Conservation (phyloP, 2,888 invertebrate species). For the Drosophila trichaetosa region DNA sequence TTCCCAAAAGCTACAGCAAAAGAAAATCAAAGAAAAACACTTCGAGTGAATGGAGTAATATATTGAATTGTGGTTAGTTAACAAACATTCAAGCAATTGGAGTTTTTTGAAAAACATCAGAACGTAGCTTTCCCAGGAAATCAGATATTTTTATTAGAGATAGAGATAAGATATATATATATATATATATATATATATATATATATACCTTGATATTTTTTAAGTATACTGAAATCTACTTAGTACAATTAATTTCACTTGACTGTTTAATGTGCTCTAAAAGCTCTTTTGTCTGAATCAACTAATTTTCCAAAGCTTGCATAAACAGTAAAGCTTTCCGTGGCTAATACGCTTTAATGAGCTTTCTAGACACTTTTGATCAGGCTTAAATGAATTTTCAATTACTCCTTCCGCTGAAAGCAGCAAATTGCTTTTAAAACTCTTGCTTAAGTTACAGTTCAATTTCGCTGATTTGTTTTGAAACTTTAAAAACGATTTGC, state of each 20-base stretch:
- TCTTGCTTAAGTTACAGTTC: background rate
- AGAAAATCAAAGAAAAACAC: background rate
- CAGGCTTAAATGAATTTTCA: background rate
- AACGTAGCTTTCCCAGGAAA: background rate
- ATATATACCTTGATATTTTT: background rate
- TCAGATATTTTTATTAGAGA: background rate
- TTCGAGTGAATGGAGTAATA: background rate
- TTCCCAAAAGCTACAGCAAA: background rate
- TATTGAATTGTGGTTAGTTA: background rate
- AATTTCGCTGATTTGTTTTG: slow-evolving; percentile 9
- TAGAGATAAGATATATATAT: no score
- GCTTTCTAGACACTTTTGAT: background rate
- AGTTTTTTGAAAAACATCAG: background rate
- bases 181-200: no score
- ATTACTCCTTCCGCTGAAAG: background rate
- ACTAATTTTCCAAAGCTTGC: background rate
- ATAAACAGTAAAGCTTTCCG: background rate
- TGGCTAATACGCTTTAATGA: background rate
- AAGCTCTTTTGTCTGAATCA: background rate
- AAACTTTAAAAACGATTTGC: slow-evolving; percentile 16
- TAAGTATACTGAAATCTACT: background rate
- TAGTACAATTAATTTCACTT: background rate
- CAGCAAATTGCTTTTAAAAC: background rate
- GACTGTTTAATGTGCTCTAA: background rate
- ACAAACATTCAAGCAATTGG: background rate